phyloP scores from a whole-genome alignment of 2,113 vertebrate species.

The Hemiprocne comata region DNA sequence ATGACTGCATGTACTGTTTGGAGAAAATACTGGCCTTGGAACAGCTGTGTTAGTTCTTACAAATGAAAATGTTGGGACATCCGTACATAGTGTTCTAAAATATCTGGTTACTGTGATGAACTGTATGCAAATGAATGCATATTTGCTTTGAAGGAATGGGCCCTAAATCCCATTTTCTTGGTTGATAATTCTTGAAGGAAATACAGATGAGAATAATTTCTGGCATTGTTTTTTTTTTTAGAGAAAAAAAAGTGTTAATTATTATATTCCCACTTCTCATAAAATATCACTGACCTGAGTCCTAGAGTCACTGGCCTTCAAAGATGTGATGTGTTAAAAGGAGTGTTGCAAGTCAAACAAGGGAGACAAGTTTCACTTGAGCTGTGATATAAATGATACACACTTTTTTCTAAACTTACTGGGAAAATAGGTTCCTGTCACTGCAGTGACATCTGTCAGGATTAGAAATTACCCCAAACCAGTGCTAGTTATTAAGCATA shows the following conservation, averaged over 20 bases:
- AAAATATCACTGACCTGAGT: neutral
- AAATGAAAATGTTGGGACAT: neutral
- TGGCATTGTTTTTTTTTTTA: neutral
- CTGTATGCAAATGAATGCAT: neutral
- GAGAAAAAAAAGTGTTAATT: neutral
- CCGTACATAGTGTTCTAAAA: neutral
- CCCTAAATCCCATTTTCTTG: neutral
- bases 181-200: neutral
- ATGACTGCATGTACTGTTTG: neutral
- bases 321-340: neutral
- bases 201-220: neutral
- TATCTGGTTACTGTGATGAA: neutral
- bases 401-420: neutral
- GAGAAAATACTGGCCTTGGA: neutral
- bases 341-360: neutral
- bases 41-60: neutral
- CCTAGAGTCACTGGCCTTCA: neutral
- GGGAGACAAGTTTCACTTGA: neutral
- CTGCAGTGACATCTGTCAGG: neutral
- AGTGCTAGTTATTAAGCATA: neutral
- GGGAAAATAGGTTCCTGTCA: neutral
- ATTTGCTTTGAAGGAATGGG: neutral
- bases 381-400: neutral
- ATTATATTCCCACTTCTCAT: neutral
- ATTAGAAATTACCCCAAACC: neutral